Conservation (phyloP, 2,113 vertebrate species). For the Engraulis encrasicolus region DNA sequence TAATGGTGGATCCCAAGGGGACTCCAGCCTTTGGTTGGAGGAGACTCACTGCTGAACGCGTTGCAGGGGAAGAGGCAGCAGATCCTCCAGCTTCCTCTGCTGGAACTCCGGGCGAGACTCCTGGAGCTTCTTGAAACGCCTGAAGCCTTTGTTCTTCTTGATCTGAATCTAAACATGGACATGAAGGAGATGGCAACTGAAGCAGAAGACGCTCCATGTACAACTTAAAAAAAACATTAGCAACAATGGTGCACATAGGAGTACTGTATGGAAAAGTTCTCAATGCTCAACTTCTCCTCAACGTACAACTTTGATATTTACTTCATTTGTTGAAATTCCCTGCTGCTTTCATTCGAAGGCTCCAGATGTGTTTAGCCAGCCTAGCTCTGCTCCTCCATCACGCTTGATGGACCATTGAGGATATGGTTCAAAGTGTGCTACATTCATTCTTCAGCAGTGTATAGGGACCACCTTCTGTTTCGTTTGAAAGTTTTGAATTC, state of each 20-base stretch:
- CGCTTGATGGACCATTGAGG: not conserved
- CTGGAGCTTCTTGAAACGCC: slow-evolving; percentile 87
- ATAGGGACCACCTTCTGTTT: not conserved
- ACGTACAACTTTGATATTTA: not conserved
- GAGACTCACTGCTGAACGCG: slow-evolving; percentile 85
- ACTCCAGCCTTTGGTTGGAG: not conserved
- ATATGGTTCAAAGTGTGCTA: not conserved
- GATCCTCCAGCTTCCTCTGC: slow-evolving; percentile 79
- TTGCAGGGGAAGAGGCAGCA: slow-evolving; percentile 85
- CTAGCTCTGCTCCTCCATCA: not conserved
- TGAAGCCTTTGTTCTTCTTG: slow-evolving; percentile 87
- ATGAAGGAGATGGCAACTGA: not conserved
- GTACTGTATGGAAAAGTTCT: not conserved
- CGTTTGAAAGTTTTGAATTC: not conserved
- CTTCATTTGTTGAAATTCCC: not conserved
- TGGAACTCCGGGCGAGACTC: slow-evolving; percentile 86
- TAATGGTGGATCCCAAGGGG: not conserved
- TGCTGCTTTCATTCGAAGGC: not conserved
- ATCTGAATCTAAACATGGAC: slow-evolving; percentile 75
- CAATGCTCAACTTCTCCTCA: too few relatives aligned
- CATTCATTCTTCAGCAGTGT: not conserved
- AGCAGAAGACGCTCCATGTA: not conserved
- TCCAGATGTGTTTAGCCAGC: not conserved
- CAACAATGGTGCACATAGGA: not conserved
- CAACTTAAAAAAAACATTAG: not conserved